These are phyloP conservation scores for Andrena flavipes DNA, from an alignment of 2,888 invertebrate species.

Conservation along the genomic window DNA sequence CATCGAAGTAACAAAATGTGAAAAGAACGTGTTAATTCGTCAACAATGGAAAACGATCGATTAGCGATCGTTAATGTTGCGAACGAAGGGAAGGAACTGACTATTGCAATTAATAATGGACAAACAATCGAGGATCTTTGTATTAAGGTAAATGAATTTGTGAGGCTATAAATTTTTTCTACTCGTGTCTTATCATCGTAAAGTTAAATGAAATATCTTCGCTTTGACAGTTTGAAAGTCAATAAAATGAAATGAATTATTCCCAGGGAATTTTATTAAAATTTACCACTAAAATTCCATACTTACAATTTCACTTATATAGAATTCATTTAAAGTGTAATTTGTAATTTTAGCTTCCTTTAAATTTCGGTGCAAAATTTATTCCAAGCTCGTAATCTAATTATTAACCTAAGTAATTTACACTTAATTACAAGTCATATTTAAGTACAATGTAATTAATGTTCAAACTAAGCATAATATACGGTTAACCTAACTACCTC, in stretches of 20 bases:
- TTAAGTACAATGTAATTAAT: background rate
- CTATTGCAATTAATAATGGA: conserved; percentile 71
- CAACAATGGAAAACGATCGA: conserved; percentile 78
- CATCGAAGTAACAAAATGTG: conserved; percentile 37
- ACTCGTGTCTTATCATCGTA: background rate
- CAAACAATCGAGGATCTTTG: conserved; percentile 81
- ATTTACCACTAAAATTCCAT: background rate
- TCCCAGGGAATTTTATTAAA: background rate
- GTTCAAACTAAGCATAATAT: background rate
- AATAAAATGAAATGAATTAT: background rate
- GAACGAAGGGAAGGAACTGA: conserved; percentile 77
- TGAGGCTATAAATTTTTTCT: background rate
- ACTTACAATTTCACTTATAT: background rate
- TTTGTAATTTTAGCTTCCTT: background rate
- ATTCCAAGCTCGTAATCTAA: too few species aligned
- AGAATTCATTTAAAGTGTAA: conserved; percentile 16
- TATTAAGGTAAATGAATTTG: conserved; percentile 74
- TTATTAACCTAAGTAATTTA: background rate
- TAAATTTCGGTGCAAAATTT: background rate
- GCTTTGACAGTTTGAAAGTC: background rate
- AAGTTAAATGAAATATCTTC: conserved; percentile 6
- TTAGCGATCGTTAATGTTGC: conserved; percentile 75
- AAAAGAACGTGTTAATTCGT: conserved; percentile 14
- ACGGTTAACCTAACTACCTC: background rate
- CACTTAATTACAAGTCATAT: background rate